phyloP scores from a whole-genome alignment of 2,797 vertebrate genomes.

The Anguilla megastoma region DNA sequence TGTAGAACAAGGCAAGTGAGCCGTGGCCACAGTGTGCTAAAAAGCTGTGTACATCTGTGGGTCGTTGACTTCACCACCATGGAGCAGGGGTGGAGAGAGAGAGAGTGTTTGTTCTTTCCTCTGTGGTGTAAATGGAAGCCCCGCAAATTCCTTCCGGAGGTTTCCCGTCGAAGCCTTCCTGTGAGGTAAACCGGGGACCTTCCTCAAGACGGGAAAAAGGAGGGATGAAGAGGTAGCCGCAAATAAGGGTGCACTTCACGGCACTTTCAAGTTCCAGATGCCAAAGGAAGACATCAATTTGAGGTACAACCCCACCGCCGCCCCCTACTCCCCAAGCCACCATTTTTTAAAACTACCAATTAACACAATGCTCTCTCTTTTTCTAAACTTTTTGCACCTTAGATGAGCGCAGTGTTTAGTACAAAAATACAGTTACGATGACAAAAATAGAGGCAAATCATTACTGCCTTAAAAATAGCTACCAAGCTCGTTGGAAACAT shows the following conservation, averaged over 20 bases:
- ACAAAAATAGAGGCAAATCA: constrained; percentile 19
- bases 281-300: constrained; percentile 10
- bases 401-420: background rate
- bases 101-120: constrained; percentile 46
- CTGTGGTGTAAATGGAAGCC: constrained; percentile 47
- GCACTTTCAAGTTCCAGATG: constrained; percentile 9
- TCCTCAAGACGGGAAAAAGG: constrained; percentile 42
- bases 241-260: constrained; percentile 18
- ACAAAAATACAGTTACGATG: background rate
- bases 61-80: constrained; percentile 22
- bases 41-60: constrained; percentile 34
- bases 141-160: constrained; percentile 55
- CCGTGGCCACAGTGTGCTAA: no score
- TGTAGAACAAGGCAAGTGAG: no score
- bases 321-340: background rate
- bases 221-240: background rate
- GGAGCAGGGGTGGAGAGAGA: constrained; percentile 29
- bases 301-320: background rate
- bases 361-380: background rate
- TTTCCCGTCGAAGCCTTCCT: constrained; percentile 51
- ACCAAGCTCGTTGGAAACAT: constrained; percentile 41
- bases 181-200: constrained; percentile 52
- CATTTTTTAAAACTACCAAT: background rate
- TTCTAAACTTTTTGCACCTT: background rate
- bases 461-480: constrained; percentile 40